Conservation (phyloP, 2,888 invertebrate species). For the Xestia rhomboidea region DNA sequence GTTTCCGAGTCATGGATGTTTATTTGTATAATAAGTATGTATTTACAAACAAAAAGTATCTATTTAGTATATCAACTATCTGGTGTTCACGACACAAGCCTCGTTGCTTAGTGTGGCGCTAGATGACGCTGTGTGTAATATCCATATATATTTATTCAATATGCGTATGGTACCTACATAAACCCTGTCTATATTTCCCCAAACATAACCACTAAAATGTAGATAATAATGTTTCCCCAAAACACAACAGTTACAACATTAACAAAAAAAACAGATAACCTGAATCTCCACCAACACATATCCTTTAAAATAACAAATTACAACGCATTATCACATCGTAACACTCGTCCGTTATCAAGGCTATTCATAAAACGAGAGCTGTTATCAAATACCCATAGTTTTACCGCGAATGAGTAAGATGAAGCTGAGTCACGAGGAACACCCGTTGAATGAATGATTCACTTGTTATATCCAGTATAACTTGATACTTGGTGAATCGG, state of each 20-base stretch:
- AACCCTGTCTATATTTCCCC: neutral
- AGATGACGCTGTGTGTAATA: too few relatives aligned
- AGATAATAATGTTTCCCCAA: too few relatives aligned
- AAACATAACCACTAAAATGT: neutral
- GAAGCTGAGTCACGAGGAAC: constrained; percentile 72
- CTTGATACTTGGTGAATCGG: neutral
- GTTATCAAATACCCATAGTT: constrained; percentile 74
- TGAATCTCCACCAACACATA: constrained; percentile 36
- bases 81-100: too few relatives aligned
- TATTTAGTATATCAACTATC: too few relatives aligned
- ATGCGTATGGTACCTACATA: neutral
- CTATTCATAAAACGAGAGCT: constrained; percentile 67
- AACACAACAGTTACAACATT: neutral
- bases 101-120: too few relatives aligned
- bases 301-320: constrained; percentile 22
- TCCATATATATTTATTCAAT: too few relatives aligned
- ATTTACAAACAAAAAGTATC: too few relatives aligned
- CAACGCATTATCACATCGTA: constrained; percentile 30
- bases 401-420: constrained; percentile 74
- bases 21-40: too few relatives aligned
- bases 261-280: constrained; percentile 8
- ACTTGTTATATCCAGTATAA: constrained; percentile 14
- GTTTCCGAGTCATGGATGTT: too few relatives aligned
- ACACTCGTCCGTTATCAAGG: constrained; percentile 66
- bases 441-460: constrained; percentile 46